Conservation (phyloP, 2,888 invertebrate species). For the Sphaerophoria rueppellii region DNA sequence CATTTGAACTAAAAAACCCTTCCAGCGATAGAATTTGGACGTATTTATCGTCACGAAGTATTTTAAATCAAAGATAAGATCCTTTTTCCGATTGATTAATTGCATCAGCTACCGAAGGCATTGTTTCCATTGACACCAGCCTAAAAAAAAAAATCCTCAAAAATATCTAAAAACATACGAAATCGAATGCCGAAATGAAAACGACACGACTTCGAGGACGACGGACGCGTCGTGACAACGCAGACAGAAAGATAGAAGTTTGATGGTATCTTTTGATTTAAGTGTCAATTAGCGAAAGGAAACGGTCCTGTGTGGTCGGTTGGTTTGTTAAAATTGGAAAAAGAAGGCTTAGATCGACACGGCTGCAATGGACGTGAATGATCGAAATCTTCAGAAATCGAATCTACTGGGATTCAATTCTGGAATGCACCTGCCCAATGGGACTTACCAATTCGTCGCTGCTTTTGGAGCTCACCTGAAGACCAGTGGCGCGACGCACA, state of each 20-base stretch:
- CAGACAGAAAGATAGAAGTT: constrained; percentile 49
- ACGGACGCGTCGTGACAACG: neutral
- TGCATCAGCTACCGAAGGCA: constrained; percentile 53
- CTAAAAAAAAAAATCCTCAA: constrained; percentile 30
- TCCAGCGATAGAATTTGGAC: constrained; percentile 11
- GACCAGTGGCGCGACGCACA: constrained; percentile 8
- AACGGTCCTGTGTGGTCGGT: constrained; percentile 70
- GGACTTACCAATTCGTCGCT: constrained; percentile 27
- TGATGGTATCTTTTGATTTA: constrained; percentile 71
- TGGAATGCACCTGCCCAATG: constrained; percentile 54
- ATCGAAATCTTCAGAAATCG: constrained; percentile 38
- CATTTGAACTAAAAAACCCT: constrained; percentile 48
- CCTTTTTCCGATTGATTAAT: constrained; percentile 68
- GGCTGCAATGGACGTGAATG: no score
- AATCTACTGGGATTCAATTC: neutral
- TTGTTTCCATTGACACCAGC: constrained; percentile 61
- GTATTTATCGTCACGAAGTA: constrained; percentile 57
- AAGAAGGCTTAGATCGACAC: constrained; percentile 47
- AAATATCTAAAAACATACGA: neutral
- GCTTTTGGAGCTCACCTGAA: neutral
- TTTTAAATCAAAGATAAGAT: constrained; percentile 68
- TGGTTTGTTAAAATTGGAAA: neutral
- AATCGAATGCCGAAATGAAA: constrained; percentile 48
- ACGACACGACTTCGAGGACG: neutral
- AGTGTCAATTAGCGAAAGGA: constrained; percentile 73